Percentiles rank a stretch among this genome's conserved stretches.
These are phyloP conservation scores for Tenodera sinensis DNA, from an alignment of 2,888 invertebrate species.

Conservation along the genomic window DNA sequence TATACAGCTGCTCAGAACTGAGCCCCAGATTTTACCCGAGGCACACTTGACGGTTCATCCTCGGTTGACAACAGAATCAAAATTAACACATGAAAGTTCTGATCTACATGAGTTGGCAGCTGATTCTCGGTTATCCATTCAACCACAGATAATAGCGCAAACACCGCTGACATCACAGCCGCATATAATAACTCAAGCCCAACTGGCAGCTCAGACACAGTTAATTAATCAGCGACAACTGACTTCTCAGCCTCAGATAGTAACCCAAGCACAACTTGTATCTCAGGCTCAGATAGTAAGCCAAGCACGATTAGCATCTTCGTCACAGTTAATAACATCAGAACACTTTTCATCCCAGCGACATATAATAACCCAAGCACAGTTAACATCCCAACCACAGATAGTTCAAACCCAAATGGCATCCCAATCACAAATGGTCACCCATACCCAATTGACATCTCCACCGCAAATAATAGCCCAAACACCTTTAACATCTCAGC, in stretches of 20 bases:
- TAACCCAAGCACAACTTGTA: neutral
- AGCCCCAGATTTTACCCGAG: neutral
- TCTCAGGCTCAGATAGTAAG: neutral
- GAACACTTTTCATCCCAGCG: neutral
- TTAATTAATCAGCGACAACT: neutral
- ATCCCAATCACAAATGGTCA: neutral
- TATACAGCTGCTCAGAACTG: neutral
- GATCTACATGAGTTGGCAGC: neutral
- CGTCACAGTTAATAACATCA: neutral
- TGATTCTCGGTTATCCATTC: neutral
- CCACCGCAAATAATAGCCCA: neutral
- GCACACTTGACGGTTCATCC: neutral
- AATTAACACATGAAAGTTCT: neutral
- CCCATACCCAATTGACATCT: neutral
- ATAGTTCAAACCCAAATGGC: neutral
- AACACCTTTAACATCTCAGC: neutral
- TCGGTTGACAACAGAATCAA: neutral
- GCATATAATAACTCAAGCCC: neutral
- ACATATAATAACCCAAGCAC: neutral
- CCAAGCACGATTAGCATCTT: neutral
- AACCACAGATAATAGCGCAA: neutral
- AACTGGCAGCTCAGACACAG: neutral
- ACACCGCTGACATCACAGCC: neutral
- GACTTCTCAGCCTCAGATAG: neutral
- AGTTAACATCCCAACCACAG: neutral